phyloP scores from a whole-genome alignment of 2,113 vertebrate species.

The Lontra canadensis region DNA sequence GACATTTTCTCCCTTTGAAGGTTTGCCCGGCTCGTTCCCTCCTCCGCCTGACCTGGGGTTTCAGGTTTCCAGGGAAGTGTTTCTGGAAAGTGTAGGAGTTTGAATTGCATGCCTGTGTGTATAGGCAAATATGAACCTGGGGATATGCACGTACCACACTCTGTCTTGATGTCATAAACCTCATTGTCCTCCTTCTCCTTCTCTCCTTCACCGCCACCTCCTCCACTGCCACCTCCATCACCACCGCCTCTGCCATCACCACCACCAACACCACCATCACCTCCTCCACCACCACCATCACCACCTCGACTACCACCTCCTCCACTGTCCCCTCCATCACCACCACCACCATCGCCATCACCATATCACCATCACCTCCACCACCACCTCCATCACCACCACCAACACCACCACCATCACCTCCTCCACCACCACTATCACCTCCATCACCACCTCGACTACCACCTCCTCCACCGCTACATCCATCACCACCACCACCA shows the following conservation, averaged over 20 bases:
- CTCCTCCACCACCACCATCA: accelerated
- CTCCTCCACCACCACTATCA: too few species aligned
- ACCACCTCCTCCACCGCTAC: too few species aligned
- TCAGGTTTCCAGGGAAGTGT: constrained; percentile 49
- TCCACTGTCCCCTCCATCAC: accelerated
- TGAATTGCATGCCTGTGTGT: background rate
- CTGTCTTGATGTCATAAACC: background rate
- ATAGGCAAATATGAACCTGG: background rate
- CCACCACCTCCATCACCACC: background rate
- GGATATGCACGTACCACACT: background rate
- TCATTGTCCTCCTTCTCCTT: too few species aligned
- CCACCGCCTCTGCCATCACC: accelerated
- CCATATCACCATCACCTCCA: background rate
- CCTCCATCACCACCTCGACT: too few species aligned
- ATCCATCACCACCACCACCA: too few species aligned
- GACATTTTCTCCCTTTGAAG: constrained; percentile 74
- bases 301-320: too few species aligned
- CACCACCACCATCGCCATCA: background rate
- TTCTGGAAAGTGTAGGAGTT: background rate
- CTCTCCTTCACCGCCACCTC: accelerated
- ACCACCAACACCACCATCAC: too few species aligned
- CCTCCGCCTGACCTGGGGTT: constrained; percentile 61
- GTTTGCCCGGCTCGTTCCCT: constrained; percentile 45
- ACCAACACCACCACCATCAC: too few species aligned
- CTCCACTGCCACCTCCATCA: accelerated